These are phyloP conservation scores for Leucopternis melanops DNA, from an alignment of 2,113 vertebrate genomes.

Conservation along the genomic window DNA sequence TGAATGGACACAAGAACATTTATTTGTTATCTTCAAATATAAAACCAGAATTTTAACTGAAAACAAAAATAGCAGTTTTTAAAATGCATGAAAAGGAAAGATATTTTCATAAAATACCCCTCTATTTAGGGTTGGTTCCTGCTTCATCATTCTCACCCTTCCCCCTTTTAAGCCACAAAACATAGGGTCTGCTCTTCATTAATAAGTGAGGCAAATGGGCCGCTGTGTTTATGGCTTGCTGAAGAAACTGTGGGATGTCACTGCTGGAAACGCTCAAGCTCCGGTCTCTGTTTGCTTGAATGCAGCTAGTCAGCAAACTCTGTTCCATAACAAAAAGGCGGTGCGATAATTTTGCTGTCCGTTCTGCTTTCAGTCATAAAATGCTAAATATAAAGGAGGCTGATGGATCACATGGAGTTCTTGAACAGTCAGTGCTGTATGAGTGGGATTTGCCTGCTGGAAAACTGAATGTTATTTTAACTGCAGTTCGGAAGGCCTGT, in stretches of 20 bases:
- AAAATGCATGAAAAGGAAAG: background rate
- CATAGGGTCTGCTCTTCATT: rapidly evolving
- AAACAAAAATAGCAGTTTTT: background rate
- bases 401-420: background rate
- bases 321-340: rapidly evolving
- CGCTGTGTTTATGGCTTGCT: background rate
- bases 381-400: background rate
- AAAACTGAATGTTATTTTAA: background rate
- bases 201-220: background rate
- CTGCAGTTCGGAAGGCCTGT: background rate
- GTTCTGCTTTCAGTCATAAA: background rate
- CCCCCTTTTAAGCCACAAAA: background rate
- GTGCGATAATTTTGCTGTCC: background rate
- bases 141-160: background rate
- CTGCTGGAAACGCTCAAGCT: background rate
- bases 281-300: background rate
- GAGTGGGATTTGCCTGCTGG: background rate
- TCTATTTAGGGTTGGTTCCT: background rate
- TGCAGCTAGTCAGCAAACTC: background rate
- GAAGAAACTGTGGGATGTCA: background rate
- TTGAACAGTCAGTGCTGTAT: background rate
- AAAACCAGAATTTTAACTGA: background rate
- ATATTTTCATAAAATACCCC: background rate
- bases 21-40: background rate
- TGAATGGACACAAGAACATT: background rate